phyloP scores from a whole-genome alignment of 1,140 invertebrate genomes.

The Plectrocnemia conspersa region DNA sequence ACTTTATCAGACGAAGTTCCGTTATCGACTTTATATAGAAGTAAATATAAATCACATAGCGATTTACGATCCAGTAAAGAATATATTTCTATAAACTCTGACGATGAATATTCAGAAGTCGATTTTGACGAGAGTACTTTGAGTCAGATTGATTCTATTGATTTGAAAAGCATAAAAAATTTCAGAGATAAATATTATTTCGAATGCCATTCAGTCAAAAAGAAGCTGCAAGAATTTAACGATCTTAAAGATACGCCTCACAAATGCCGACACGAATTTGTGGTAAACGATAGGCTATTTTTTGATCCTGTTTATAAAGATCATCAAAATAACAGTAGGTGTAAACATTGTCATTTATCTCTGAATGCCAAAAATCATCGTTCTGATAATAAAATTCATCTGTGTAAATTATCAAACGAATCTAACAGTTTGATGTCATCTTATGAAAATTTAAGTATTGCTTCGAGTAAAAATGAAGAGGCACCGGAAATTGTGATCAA shows the following conservation, averaged over 20 bases:
- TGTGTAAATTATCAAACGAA: neutral
- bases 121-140: neutral
- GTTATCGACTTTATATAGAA: no score
- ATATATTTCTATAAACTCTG: neutral
- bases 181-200: constrained; percentile 18
- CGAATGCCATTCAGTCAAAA: constrained; percentile 11
- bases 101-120: neutral
- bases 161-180: constrained; percentile 3
- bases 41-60: neutral
- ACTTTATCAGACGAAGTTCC: neutral
- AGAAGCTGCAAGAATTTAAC: neutral
- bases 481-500: neutral
- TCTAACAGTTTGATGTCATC: neutral
- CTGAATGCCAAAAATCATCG: no score
- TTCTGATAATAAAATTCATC: neutral
- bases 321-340: constrained; percentile 9
- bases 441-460: no score
- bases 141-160: neutral
- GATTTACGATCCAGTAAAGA: neutral
- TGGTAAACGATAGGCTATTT: constrained; percentile 14
- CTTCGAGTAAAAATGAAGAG: neutral
- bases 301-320: constrained; percentile 11
- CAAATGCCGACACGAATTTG: constrained; percentile 7
- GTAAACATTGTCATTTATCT: constrained; percentile 12
- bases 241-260: neutral